Conservation (phyloP, 2,113 vertebrate genomes). For the Pleuronectes platessa region DNA sequence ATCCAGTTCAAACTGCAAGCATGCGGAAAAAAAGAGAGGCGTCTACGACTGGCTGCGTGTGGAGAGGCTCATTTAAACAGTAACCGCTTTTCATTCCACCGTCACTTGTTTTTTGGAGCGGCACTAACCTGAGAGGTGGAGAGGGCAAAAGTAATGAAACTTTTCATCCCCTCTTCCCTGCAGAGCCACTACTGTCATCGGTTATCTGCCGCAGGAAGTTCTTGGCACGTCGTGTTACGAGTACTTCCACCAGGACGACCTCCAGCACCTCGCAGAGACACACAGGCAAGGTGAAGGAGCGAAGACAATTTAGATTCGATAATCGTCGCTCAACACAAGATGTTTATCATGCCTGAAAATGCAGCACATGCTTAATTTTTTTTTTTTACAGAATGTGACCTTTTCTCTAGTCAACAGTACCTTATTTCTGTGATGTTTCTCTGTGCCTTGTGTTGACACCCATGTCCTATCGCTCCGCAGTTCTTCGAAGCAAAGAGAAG, state of each 20-base stretch:
- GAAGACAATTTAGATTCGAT: background rate
- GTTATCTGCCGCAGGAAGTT: constrained; percentile 91
- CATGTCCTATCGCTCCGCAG: constrained; percentile 68
- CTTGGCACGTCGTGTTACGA: constrained; percentile 93
- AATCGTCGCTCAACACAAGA: too few relatives aligned
- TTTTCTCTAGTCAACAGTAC: background rate
- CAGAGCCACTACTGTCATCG: constrained; percentile 88
- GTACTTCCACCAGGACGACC: constrained; percentile 92
- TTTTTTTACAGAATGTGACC: too few relatives aligned
- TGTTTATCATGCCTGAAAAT: too few relatives aligned
- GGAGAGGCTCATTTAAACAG: background rate
- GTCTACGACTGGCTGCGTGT: constrained; percentile 10
- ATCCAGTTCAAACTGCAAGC: constrained; percentile 16
- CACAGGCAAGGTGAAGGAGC: constrained; percentile 89
- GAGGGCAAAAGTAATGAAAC: background rate
- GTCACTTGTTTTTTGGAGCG: background rate
- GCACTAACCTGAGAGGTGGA: background rate
- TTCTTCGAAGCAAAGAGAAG: constrained; percentile 89
- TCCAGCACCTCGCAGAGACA: constrained; percentile 88
- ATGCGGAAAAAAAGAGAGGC: constrained; percentile 34
- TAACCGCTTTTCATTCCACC: background rate
- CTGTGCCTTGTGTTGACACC: constrained; percentile 12
- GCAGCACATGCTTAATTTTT: too few relatives aligned
- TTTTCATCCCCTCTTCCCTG: background rate
- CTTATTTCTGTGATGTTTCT: background rate